Evolutionary conservation across 2,797 vertebrate genomes (phyloP), one percentile per base, ranked within the genome.

Genomic region (Argentina silus): DNA sequence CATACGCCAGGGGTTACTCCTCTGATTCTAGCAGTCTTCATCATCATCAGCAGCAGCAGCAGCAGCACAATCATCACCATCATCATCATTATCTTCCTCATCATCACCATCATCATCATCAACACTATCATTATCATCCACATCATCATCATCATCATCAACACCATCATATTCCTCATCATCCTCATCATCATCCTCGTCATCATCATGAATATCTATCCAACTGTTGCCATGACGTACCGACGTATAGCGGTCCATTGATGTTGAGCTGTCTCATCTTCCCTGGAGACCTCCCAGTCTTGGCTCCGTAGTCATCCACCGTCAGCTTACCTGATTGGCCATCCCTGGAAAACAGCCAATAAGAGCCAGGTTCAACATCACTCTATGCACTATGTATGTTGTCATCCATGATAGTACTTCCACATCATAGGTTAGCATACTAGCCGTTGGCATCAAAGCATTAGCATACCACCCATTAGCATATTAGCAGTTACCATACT

Each of bases 221-320:
- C 27, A 36, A 7, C 48, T 6, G 10, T 27, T 11, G 42, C 27
- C 66, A 48, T 59, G 19, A 91, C 96, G 83, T 84, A 99, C 98
- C 98, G 47, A 99, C 87, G 47, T 96, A 98, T 53, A 99, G 92
- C 27, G 95, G 93, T 3, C 97, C 96, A 0, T 94, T 97, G 85
- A 98, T 95, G 75, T 99, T 99, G 57, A 99, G 93, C 66, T 98
- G 98, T 60, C 96, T 94, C 98, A 99, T 99, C 87, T 93, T 95
- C 48, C 97, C 98, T 0, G 96, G 94, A 0, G 98, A 96, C 79
- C 94, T 93, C 61, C 96, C 96, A 0, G 97, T 98, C 83, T 95
- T 96, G 72, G 96, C 96, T 72, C 97, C 98, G 0, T 98, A 99
- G 88, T 99, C 98, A 0, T 99, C 98, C 66, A 97, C 96, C 0